A percentile compares a stretch with the other conserved stretches of the same genome.
Conservation (phyloP, 1,140 invertebrate genomes). For the Nylanderia fulva region DNA sequence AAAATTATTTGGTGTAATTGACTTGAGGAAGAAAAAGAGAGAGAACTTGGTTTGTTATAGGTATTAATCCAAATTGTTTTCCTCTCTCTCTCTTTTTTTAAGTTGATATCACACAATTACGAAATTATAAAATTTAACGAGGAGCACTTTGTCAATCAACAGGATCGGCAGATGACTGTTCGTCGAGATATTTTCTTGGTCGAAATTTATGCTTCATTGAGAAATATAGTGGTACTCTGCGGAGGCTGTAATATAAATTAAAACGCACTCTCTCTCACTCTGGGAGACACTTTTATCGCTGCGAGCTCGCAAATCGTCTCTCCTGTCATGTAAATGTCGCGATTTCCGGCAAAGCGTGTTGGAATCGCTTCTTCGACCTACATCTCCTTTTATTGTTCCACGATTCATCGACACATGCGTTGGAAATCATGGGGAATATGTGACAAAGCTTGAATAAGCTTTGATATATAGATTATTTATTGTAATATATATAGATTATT, state of each 20-base stretch:
- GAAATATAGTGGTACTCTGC: not conserved
- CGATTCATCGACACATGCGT: slow-evolving; percentile 6
- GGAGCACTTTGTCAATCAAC: not conserved
- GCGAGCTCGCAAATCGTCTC: slow-evolving; percentile 14
- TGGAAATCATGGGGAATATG: slow-evolving; percentile 18
- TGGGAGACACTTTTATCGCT: slow-evolving; percentile 31
- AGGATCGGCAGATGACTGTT: not conserved
- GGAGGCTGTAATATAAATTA: slow-evolving; percentile 43
- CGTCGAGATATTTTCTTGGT: not conserved
- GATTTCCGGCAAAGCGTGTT: slow-evolving; percentile 32
- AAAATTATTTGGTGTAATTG: not conserved
- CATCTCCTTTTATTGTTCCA: slow-evolving; percentile 50
- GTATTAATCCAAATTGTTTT: slow-evolving; percentile 2
- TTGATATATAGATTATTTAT: not conserved
- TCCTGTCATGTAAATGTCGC: slow-evolving; percentile 23
- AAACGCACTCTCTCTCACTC: slow-evolving; percentile 35
- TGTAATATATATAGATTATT: slow-evolving; percentile 1
- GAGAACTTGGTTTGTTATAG: not conserved
- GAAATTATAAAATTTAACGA: not conserved
- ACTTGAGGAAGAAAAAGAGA: not conserved
- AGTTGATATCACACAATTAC: not conserved
- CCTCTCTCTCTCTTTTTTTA: not conserved
- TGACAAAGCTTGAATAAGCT: not conserved
- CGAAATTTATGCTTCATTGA: slow-evolving; percentile 1
- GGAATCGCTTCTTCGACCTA: slow-evolving; percentile 46